Base-by-base conservation (phyloP, 2,113 vertebrate species). In the Epinephelus lanceolatus region DNA sequence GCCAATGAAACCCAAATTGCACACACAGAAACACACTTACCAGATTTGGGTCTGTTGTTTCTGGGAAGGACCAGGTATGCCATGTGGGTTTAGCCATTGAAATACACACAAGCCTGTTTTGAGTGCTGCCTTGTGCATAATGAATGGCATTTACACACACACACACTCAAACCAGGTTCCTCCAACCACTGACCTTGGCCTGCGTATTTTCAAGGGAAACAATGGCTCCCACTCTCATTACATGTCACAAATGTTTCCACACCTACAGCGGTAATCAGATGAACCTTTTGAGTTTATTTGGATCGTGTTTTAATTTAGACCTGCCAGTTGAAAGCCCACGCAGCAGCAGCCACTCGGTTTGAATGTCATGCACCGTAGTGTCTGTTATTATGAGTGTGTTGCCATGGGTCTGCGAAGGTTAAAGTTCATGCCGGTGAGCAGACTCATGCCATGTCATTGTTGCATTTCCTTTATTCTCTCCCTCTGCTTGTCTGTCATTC, bases 221-320 rank as follows among this genome's bases (percentile, higher is more conserved):
- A 83, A 52, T 12, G 1, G 30, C 71, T 78, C 66, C 75, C 65
- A 70, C 85, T 82, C 75, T 86, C 77, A 86, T 88, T 81, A 74
- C 37, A 74, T 53, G 52, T 69, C 66, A 21, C 25, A 79, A 88
- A 80, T 60, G 42, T 78, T 52, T 74, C 57, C 80, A 63, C 62
- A 80, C 81, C 67, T 79, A 62, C 76, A 81, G 61, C 68, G 37
- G 30, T 79, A 80, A 83, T 83, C 88, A 80, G 86, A 88, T 78
- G n/a, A 81, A 77, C 67, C 51, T 90, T 94, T 80, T 71, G 40
- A 57, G 78, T 84, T 66, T 33, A 80, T 66, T 70, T 4, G 3
- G 62, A 49, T 83, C 59, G 37, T 4, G 12, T 69, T 78, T 86
- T 78, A 71, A 78, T 91, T 81, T 37, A 45, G 42, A 68, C 21